A percentile compares a stretch with the other conserved stretches of the same genome.
These are phyloP conservation scores for Spatulosminthurus flaviceps DNA, from an alignment of 2,888 invertebrate species.

Conservation along the genomic window DNA sequence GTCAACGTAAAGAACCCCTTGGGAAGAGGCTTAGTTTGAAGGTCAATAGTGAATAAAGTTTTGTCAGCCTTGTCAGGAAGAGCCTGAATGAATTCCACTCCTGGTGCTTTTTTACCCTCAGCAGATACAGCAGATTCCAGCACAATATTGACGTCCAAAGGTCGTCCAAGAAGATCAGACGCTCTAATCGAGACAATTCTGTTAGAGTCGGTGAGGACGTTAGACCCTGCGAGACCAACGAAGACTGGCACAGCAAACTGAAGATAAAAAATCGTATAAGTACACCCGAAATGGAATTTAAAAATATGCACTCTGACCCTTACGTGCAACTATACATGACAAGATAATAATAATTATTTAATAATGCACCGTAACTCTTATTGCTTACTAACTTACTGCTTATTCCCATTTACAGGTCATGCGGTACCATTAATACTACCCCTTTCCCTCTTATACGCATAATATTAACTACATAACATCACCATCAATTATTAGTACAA, in stretches of 20 bases:
- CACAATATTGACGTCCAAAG: conserved; percentile 68
- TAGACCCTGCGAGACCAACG: conserved; percentile 81
- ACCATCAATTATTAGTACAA: too few relatives aligned
- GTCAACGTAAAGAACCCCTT: conserved; percentile 82
- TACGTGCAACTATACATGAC: too few relatives aligned
- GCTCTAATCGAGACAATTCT: conserved; percentile 75
- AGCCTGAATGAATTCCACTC: conserved; percentile 59
- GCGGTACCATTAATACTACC: too few relatives aligned
- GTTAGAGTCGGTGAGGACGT: conserved; percentile 80
- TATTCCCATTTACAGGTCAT: too few relatives aligned
- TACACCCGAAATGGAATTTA: too few relatives aligned
- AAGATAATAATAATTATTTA: too few relatives aligned
- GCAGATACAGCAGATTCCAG: conserved; percentile 53
- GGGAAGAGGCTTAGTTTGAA: conserved; percentile 77
- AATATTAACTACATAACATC: too few relatives aligned
- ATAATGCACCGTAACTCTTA: too few relatives aligned
- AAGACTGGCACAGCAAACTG: conserved; percentile 83
- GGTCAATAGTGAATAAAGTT: conserved; percentile 78
- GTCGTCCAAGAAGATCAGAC: conserved; percentile 79
- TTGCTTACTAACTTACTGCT: too few relatives aligned
- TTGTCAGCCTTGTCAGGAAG: conserved; percentile 54
- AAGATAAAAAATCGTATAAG: background rate
- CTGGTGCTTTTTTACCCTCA: conserved; percentile 53
- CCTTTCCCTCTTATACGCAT: too few relatives aligned
- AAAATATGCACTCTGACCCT: too few relatives aligned